phyloP scores from a whole-genome alignment of 2,888 invertebrate genomes.

The Drepana falcataria region DNA sequence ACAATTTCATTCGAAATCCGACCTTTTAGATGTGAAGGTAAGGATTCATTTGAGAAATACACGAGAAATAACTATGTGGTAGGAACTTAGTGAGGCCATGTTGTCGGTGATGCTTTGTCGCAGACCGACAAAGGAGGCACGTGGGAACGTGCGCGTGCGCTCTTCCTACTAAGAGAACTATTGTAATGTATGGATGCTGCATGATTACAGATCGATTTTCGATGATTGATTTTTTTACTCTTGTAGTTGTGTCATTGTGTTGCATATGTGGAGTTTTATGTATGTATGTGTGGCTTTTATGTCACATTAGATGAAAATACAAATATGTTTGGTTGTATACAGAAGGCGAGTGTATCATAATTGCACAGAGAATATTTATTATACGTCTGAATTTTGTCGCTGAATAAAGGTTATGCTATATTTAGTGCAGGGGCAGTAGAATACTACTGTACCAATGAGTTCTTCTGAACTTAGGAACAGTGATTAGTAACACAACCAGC shows the following conservation, averaged over 20 bases:
- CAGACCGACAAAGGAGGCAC: slow-evolving; percentile 71
- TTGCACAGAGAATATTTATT: too few relatives aligned
- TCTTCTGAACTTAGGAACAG: too few relatives aligned
- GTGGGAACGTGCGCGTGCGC: slow-evolving; percentile 74
- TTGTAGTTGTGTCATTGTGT: background rate
- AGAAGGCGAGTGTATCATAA: too few relatives aligned
- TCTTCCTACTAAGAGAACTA: slow-evolving; percentile 48
- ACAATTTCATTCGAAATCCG: slow-evolving; percentile 16
- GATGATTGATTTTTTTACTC: slow-evolving; percentile 33
- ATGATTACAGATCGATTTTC: slow-evolving; percentile 54
- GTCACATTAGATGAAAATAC: too few relatives aligned
- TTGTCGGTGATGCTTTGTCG: slow-evolving; percentile 72
- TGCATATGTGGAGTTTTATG: background rate
- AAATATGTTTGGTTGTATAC: too few relatives aligned
- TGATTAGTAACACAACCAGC: too few relatives aligned
- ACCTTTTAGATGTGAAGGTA: slow-evolving; percentile 20
- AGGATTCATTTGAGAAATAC: slow-evolving; percentile 27
- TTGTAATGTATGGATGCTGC: slow-evolving; percentile 58
- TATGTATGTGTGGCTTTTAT: background rate
- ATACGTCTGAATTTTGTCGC: too few relatives aligned
- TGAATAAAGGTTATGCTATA: too few relatives aligned
- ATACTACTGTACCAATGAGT: too few relatives aligned
- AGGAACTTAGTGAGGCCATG: slow-evolving; percentile 48
- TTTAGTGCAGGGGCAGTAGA: too few relatives aligned
- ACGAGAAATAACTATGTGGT: slow-evolving; percentile 9